Percentiles rank a stretch among this genome's conserved stretches.
Evolutionary conservation across 2,113 vertebrate species (phyloP).

Genomic region (Rhabdornis inornatus): DNA sequence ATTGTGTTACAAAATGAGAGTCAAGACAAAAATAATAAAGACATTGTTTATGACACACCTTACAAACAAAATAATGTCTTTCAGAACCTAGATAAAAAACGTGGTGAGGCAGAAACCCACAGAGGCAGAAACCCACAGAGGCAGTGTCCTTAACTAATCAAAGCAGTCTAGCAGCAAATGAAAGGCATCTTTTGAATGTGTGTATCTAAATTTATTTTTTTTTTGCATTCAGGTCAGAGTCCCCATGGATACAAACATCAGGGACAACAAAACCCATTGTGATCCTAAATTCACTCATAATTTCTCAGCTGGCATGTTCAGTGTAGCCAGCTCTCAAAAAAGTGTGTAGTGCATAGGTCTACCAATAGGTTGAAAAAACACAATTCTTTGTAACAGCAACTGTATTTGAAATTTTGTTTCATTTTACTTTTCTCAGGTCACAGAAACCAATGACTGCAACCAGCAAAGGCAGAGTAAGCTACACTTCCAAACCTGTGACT

Average conservation of each 20-base stretch:
- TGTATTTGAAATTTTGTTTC: neutral
- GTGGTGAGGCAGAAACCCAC: neutral
- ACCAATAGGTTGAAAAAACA: neutral
- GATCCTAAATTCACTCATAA: rapidly evolving
- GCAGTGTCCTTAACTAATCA: neutral
- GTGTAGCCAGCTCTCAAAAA: neutral
- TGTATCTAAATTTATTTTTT: neutral
- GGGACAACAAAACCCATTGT: neutral
- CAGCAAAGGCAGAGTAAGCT: neutral
- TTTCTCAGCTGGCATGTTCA: neutral
- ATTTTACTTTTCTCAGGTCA: neutral
- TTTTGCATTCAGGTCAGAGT: neutral
- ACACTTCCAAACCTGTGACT: neutral
- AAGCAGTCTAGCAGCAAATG: neutral
- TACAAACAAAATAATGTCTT: neutral
- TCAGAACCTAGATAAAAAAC: neutral
- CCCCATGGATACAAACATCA: neutral
- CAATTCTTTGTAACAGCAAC: neutral
- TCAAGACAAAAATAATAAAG: neutral
- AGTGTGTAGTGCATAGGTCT: rapidly evolving
- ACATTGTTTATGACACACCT: neutral
- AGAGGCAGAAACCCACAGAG: neutral
- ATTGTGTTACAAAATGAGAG: neutral
- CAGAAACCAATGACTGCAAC: neutral
- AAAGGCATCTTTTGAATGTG: neutral